These are phyloP conservation scores for Metallyticus violacea DNA, from an alignment of 2,888 invertebrate species.

Conservation along the genomic window DNA sequence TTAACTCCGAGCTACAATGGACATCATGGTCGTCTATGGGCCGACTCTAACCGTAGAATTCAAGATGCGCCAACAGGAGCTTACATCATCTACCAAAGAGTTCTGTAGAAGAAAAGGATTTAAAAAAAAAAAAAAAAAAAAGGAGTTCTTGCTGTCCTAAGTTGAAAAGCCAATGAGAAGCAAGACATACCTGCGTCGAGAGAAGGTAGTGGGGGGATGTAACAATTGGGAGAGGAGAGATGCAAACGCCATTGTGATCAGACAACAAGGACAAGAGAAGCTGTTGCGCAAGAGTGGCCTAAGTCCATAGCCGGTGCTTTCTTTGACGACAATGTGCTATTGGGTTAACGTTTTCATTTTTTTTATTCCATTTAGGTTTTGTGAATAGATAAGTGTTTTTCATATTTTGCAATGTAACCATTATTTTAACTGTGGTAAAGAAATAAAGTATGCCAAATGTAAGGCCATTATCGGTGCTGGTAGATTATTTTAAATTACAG, in stretches of 20 bases:
- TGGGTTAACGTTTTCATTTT: too few relatives aligned
- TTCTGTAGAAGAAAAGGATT: neutral
- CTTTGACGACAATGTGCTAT: too few relatives aligned
- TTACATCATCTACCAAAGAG: neutral
- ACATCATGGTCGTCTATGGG: neutral
- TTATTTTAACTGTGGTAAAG: too few relatives aligned
- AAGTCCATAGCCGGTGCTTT: neutral
- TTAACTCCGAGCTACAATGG: neutral
- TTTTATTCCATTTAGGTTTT: too few relatives aligned
- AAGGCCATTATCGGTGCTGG: too few relatives aligned
- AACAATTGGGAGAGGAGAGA: neutral
- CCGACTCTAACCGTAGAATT: neutral
- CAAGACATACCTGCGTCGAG: neutral
- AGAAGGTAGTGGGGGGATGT: neutral
- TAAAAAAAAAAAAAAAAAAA: neutral
- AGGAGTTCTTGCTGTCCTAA: neutral
- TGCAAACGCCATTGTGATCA: neutral
- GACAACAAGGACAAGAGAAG: neutral
- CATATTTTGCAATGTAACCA: too few relatives aligned
- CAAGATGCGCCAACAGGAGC: neutral
- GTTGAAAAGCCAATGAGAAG: slow-evolving; percentile 6
- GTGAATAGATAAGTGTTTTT: too few relatives aligned
- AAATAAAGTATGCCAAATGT: too few relatives aligned
- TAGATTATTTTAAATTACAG: too few relatives aligned
- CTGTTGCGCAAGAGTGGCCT: neutral